A percentile compares a stretch with the other conserved stretches of the same genome.
phyloP scores from a whole-genome alignment of 2,888 invertebrate species.

The Caenorhabditis auriculariae region DNA sequence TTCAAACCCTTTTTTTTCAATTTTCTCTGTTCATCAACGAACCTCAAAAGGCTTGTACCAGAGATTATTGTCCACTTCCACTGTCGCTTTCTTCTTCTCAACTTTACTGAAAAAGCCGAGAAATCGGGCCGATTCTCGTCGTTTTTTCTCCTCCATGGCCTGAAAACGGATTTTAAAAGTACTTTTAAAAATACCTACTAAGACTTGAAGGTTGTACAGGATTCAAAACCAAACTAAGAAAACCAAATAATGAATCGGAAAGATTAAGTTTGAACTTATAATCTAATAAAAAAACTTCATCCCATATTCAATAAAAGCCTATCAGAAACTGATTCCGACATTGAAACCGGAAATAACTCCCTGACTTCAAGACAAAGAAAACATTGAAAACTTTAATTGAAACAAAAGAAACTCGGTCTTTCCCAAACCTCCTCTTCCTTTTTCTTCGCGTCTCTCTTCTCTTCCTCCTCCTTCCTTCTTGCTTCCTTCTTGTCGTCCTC shows the following conservation, averaged over 20 bases:
- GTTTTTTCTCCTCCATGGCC: constrained; percentile 41
- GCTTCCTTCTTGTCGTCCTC: constrained; percentile 24
- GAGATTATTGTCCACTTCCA: neutral
- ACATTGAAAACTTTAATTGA: too few species aligned
- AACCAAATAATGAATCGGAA: too few species aligned
- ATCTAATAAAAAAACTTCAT: neutral
- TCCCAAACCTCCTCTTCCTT: constrained; percentile 36
- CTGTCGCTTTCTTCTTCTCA: constrained; percentile 24
- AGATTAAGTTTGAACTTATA: too few species aligned
- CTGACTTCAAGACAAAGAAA: too few species aligned
- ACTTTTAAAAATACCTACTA: too few species aligned
- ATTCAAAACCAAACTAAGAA: too few species aligned
- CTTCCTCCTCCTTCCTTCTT: constrained; percentile 30
- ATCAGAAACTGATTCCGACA: too few species aligned
- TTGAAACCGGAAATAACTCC: too few species aligned
- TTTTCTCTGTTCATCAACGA: neutral
- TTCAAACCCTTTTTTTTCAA: neutral
- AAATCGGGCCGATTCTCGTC: constrained; percentile 36
- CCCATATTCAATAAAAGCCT: too few species aligned
- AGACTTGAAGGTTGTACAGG: too few species aligned
- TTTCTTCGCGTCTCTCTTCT: constrained; percentile 23
- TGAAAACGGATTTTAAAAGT: too few species aligned
- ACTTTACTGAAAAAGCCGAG: constrained; percentile 47
- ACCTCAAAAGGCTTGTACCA: constrained; percentile 21
- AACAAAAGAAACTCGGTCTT: too few species aligned